These are phyloP conservation scores for Apamea monoglypha DNA, from an alignment of 2,888 invertebrate species.

Conservation along the genomic window DNA sequence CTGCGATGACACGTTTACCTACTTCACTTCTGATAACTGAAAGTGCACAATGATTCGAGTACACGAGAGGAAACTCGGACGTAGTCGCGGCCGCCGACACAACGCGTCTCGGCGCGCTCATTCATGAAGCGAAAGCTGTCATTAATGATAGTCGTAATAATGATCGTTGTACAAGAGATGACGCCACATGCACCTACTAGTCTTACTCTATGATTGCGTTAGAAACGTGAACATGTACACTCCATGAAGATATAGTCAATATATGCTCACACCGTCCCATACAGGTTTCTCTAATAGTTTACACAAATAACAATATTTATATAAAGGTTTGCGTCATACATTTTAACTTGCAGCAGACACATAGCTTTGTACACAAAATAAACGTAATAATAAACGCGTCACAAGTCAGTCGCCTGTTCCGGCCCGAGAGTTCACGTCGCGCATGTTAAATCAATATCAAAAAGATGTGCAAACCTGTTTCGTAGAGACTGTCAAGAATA, in stretches of 20 bases:
- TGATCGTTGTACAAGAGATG: slow-evolving; percentile 17
- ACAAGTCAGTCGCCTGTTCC: neutral
- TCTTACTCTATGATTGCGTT: neutral
- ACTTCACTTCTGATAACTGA: neutral
- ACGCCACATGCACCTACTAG: neutral
- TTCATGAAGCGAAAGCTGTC: slow-evolving; percentile 2
- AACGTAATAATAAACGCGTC: slow-evolving; percentile 19
- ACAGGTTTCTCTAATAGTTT: slow-evolving; percentile 18
- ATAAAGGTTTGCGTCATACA: slow-evolving; percentile 19
- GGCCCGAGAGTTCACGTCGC: neutral
- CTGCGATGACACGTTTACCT: neutral
- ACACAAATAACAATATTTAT: slow-evolving; percentile 40
- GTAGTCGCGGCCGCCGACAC: neutral
- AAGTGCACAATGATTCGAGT: neutral
- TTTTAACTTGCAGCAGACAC: slow-evolving; percentile 23
- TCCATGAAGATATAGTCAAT: neutral
- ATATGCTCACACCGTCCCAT: slow-evolving; percentile 3
- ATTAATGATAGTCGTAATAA: neutral
- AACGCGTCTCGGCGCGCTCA: neutral
- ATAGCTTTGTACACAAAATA: slow-evolving; percentile 47
- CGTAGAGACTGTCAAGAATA: slow-evolving; percentile 6
- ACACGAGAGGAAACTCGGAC: neutral
- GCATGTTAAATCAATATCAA: slow-evolving; percentile 13
- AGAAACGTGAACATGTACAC: neutral
- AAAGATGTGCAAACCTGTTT: slow-evolving; percentile 19